Evolutionary conservation across 2,113 vertebrate species (phyloP).

Genomic region (Oncorhynchus nerka): DNA sequence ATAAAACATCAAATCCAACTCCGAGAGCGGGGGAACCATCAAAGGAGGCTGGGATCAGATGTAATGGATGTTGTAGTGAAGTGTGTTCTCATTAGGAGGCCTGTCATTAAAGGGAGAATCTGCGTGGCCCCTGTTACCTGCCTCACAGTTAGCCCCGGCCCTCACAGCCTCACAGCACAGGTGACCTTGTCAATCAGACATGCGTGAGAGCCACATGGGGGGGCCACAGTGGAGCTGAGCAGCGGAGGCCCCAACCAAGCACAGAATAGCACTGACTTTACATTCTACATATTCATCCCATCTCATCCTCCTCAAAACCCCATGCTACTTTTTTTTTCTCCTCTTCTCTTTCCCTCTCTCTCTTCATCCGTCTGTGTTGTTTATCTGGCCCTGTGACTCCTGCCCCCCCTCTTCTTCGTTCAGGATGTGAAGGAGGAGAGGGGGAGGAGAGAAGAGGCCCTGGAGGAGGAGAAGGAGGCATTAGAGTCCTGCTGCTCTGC

Average conservation of each 20-base stretch:
- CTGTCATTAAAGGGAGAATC: conserved; percentile 87
- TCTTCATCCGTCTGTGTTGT: no score
- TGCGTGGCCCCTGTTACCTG: conserved; percentile 83
- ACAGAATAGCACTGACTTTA: not conserved
- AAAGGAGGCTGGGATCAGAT: conserved; percentile 91
- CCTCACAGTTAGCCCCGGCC: conserved; percentile 66
- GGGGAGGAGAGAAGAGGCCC: conserved; percentile 79
- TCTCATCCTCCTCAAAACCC: not conserved
- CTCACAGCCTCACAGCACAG: conserved; percentile 76
- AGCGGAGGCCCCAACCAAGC: no score
- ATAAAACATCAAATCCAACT: conserved; percentile 17
- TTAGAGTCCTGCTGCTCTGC: conserved; percentile 81
- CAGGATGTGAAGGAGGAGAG: conserved; percentile 69
- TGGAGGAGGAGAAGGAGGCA: conserved; percentile 84
- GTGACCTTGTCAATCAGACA: conserved; percentile 90
- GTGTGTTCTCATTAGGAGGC: conserved; percentile 89
- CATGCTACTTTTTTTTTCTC: not conserved
- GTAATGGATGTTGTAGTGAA: conserved; percentile 91
- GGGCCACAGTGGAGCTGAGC: no score
- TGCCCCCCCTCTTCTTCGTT: not conserved
- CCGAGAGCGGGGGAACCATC: conserved; percentile 84
- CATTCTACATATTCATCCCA: not conserved
- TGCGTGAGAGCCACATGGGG: not conserved
- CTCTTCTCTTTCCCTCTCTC: not conserved
- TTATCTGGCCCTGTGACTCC: not conserved